These are phyloP conservation scores for Heliconius hortense DNA, from an alignment of 2,888 invertebrate species.

Conservation along the genomic window DNA sequence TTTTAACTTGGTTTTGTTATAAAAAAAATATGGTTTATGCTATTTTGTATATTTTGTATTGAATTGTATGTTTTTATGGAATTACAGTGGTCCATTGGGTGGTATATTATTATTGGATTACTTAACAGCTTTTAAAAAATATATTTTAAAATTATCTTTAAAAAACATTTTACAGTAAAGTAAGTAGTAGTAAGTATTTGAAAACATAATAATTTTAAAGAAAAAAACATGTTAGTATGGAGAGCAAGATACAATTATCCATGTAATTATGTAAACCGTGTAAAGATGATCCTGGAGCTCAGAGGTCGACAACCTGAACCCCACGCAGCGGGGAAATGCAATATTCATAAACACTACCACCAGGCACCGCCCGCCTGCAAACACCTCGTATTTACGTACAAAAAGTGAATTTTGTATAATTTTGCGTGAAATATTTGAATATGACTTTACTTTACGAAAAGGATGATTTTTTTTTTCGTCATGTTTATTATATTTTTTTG, in stretches of 20 bases:
- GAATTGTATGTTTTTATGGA: background rate
- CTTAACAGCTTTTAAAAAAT: too few species aligned
- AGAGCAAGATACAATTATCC: background rate
- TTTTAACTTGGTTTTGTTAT: background rate
- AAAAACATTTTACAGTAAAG: too few species aligned
- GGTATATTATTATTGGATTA: too few species aligned
- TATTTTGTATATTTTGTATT: background rate
- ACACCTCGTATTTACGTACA: background rate
- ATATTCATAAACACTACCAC: conserved; percentile 53
- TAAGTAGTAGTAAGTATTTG: background rate
- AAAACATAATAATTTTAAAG: background rate
- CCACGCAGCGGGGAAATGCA: conserved; percentile 43
- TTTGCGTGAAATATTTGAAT: conserved; percentile 1
- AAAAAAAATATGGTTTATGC: background rate
- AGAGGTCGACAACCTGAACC: conserved; percentile 48
- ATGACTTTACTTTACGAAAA: background rate
- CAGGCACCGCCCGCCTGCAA: conserved; percentile 25
- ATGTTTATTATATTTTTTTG: background rate
- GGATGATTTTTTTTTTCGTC: background rate
- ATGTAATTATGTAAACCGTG: background rate
- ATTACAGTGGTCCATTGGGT: background rate
- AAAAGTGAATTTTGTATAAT: background rate
- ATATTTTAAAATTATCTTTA: too few species aligned
- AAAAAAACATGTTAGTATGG: background rate
- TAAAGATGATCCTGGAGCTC: background rate